These are phyloP conservation scores for Mactromeris polynyma DNA, from an alignment of 2,888 invertebrate species.

Conservation along the genomic window DNA sequence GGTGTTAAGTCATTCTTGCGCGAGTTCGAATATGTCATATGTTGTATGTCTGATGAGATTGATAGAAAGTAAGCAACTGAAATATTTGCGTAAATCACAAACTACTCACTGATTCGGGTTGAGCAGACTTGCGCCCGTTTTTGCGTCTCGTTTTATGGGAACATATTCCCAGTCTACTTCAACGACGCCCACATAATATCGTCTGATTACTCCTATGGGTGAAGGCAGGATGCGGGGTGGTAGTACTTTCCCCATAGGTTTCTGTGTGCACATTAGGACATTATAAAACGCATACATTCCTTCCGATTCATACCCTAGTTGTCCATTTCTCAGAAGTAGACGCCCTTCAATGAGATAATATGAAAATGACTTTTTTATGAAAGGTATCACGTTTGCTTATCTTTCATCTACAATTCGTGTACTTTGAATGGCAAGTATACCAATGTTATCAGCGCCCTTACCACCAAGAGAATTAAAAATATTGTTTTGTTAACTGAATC, in stretches of 20 bases:
- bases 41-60: too few species aligned
- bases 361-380: too few species aligned
- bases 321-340: slow-evolving; percentile 39
- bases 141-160: slow-evolving; percentile 60
- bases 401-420: too few species aligned
- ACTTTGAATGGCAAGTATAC: too few species aligned
- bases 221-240: not conserved
- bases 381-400: too few species aligned
- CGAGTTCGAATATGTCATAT: too few species aligned
- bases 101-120: slow-evolving; percentile 55
- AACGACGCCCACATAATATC: slow-evolving; percentile 69
- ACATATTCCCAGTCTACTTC: slow-evolving; percentile 73
- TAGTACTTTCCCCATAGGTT: not conserved
- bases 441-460: too few species aligned
- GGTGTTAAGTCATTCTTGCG: too few species aligned
- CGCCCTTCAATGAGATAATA: slow-evolving; percentile 26
- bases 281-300: slow-evolving; percentile 73
- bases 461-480: too few species aligned
- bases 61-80: too few species aligned
- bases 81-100: not conserved
- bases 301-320: slow-evolving; percentile 60
- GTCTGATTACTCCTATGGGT: slow-evolving; percentile 31
- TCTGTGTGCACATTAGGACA: slow-evolving; percentile 40
- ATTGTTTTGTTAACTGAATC: too few species aligned
- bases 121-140: slow-evolving; percentile 50